Conservation (phyloP, 2,888 invertebrate genomes). For the Caenorhabditis sp. region DNA sequence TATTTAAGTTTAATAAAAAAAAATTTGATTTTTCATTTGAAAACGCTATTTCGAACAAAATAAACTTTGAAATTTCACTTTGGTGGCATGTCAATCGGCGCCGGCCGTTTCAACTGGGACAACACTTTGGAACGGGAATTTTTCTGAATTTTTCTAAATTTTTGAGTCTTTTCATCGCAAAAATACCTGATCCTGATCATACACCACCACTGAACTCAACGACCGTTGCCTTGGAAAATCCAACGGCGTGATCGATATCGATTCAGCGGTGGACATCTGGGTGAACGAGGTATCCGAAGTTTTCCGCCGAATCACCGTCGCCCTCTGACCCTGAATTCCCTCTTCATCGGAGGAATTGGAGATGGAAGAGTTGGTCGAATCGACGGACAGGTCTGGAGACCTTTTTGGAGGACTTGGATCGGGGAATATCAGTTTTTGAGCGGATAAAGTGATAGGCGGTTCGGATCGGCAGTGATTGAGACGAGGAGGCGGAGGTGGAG, state of each 20-base stretch:
- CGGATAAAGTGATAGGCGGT: constrained; percentile 39
- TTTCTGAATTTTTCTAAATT: constrained; percentile 28
- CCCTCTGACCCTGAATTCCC: constrained; percentile 33
- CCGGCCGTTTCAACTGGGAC: constrained; percentile 75
- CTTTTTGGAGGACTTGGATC: background rate
- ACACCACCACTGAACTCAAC: constrained; percentile 72
- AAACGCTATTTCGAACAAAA: background rate
- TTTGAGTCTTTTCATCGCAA: no score
- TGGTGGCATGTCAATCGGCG: constrained; percentile 73
- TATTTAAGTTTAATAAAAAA: constrained; percentile 6
- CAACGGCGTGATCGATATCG: constrained; percentile 75
- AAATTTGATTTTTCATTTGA: background rate
- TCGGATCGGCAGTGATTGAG: constrained; percentile 51
- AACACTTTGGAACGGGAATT: constrained; percentile 61
- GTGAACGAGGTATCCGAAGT: constrained; percentile 65
- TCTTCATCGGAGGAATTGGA: constrained; percentile 57
- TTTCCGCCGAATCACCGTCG: constrained; percentile 69
- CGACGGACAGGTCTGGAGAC: background rate
- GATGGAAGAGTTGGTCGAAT: constrained; percentile 1
- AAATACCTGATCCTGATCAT: constrained; percentile 65
- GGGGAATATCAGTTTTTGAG: constrained; percentile 4
- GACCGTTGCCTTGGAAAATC: constrained; percentile 70
- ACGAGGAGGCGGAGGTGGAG: constrained; percentile 47
- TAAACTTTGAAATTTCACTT: constrained; percentile 16
- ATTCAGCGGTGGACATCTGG: constrained; percentile 69